Evolutionary conservation across 1,140 invertebrate genomes (phyloP).

Genomic region (Cecropterus lyciades): DNA sequence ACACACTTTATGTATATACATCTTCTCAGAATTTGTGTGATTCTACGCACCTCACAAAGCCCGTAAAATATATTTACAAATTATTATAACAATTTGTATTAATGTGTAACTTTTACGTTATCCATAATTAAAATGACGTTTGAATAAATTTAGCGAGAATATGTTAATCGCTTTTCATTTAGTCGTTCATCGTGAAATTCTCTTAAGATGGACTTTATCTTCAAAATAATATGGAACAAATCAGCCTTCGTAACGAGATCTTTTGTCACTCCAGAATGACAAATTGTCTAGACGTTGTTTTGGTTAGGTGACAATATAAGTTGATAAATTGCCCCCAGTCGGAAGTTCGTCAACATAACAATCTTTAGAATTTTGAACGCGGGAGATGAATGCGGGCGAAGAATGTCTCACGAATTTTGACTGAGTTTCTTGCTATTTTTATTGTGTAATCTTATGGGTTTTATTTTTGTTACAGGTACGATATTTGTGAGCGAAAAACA

Average conservation of each 20-base stretch:
- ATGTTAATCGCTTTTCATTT: neutral
- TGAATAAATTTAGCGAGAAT: neutral
- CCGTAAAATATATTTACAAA: no score
- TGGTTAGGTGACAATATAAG: slow-evolving; percentile 39
- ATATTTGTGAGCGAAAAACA: slow-evolving; percentile 12
- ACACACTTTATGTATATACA: no score
- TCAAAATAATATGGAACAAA: slow-evolving; percentile 30
- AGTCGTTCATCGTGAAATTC: neutral
- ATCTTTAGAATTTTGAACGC: slow-evolving; percentile 16
- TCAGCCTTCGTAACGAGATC: slow-evolving; percentile 30
- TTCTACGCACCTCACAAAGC: no score
- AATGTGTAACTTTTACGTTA: neutral
- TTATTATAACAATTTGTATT: no score
- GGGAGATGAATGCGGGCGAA: neutral
- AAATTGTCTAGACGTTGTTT: slow-evolving; percentile 39
- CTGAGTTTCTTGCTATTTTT: neutral
- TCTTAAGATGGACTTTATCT: slow-evolving; percentile 8
- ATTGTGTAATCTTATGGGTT: neutral
- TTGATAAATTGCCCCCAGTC: slow-evolving; percentile 32
- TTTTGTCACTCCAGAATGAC: slow-evolving; percentile 34
- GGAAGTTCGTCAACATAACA: slow-evolving; percentile 18
- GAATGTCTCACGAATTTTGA: neutral
- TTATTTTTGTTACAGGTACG: slow-evolving; percentile 18
- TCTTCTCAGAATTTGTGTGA: no score
- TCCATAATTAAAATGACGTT: neutral